Percentiles rank a stretch among this genome's conserved stretches.
phyloP scores from a whole-genome alignment of 2,113 vertebrate species.

The Gallinago paraguaiae region DNA sequence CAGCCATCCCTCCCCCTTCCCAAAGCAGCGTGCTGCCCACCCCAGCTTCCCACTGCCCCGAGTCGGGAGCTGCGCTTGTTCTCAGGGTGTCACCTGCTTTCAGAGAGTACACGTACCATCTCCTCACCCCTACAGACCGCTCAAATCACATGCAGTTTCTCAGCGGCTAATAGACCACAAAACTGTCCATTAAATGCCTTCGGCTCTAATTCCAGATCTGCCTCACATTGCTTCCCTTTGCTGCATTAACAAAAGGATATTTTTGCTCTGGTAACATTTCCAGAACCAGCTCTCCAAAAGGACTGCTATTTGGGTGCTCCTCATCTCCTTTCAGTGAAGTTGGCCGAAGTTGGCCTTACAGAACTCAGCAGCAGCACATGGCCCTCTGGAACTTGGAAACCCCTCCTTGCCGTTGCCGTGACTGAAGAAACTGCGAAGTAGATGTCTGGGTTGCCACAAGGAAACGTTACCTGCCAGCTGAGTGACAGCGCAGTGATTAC shows the following conservation, averaged over 20 bases:
- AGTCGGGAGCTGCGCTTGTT: background rate
- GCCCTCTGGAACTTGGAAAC: background rate
- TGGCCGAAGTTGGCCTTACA: background rate
- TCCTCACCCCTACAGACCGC: background rate
- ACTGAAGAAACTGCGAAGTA: background rate
- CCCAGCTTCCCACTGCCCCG: background rate
- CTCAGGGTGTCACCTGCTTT: background rate
- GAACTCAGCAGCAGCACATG: fast-evolving
- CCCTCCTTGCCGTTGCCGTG: background rate
- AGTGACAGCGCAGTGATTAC: background rate
- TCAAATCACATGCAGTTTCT: background rate
- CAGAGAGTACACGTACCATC: too few relatives aligned
- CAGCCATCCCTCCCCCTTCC: background rate
- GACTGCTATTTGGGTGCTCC: background rate
- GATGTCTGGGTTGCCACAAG: background rate
- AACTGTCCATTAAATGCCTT: background rate
- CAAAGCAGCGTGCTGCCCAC: background rate
- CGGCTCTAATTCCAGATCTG: background rate
- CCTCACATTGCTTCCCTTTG: background rate
- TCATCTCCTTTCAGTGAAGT: background rate
- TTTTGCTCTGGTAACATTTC: background rate
- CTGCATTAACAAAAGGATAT: background rate
- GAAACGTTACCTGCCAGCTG: background rate
- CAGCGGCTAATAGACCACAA: background rate
- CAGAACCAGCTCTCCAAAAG: background rate